These are phyloP conservation scores for Trinorchestia longiramus DNA, from an alignment of 1,140 invertebrate species.

Conservation along the genomic window DNA sequence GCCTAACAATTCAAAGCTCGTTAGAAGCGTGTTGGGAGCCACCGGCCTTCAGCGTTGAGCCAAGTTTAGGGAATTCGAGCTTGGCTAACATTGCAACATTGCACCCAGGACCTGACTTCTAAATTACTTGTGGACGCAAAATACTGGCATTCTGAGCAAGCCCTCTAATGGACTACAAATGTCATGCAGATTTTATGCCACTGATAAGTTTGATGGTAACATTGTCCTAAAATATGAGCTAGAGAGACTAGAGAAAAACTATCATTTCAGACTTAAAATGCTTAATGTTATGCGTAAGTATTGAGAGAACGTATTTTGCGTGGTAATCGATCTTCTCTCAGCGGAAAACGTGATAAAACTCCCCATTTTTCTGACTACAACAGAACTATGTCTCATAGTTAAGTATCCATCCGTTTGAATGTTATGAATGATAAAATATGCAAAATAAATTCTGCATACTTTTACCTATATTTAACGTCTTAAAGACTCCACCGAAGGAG, in stretches of 20 bases:
- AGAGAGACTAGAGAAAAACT: not conserved
- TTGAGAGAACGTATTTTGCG: too few species aligned
- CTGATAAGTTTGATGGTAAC: not conserved
- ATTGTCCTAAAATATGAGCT: not conserved
- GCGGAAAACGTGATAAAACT: too few species aligned
- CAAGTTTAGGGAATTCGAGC: not conserved
- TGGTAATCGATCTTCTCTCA: too few species aligned
- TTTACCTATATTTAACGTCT: too few species aligned
- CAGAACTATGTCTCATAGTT: too few species aligned
- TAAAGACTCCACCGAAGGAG: too few species aligned
- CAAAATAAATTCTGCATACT: too few species aligned
- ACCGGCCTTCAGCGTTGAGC: not conserved
- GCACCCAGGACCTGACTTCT: not conserved
- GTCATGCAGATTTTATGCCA: not conserved
- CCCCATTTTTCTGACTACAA: too few species aligned
- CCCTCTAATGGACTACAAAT: not conserved
- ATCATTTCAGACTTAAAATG: not conserved
- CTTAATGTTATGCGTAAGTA: not conserved
- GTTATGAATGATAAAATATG: too few species aligned
- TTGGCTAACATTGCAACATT: slow-evolving; percentile 14
- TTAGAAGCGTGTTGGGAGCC: not conserved
- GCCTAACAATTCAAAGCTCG: slow-evolving; percentile 36
- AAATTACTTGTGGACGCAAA: not conserved
- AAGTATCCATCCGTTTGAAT: too few species aligned
- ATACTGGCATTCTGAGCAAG: not conserved